phyloP scores from a whole-genome alignment of 2,113 vertebrate species.

The Cariama cristata region DNA sequence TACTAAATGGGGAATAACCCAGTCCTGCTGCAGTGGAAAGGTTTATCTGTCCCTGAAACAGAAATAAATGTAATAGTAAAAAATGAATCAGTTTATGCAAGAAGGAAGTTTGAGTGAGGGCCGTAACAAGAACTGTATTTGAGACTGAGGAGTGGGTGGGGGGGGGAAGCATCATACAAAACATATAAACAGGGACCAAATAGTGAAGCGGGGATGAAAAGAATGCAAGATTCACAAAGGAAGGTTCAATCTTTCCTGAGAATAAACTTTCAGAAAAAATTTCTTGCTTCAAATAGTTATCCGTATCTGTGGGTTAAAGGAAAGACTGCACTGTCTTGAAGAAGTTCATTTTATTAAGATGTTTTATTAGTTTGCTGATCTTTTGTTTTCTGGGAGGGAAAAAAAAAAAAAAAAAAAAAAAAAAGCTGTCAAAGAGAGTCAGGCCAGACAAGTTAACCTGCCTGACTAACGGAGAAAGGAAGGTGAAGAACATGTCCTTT shows the following conservation, averaged over 20 bases:
- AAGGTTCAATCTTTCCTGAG: background rate
- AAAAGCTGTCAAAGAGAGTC: background rate
- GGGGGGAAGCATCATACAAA: no score
- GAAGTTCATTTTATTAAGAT: background rate
- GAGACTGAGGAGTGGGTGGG: background rate
- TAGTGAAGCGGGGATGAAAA: background rate
- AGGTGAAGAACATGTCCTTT: background rate
- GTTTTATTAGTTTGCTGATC: background rate
- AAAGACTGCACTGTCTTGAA: background rate
- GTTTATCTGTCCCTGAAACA: background rate
- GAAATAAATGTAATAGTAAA: background rate
- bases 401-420: background rate
- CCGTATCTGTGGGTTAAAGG: background rate
- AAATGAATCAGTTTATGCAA: background rate
- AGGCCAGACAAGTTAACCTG: background rate
- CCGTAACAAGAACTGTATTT: background rate
- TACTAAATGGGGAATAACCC: background rate
- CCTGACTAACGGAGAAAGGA: background rate
- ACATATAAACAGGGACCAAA: background rate
- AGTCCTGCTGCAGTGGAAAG: background rate
- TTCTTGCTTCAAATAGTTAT: background rate
- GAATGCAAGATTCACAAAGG: background rate
- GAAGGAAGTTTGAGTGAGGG: background rate
- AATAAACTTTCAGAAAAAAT: background rate
- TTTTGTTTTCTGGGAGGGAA: background rate